Percentiles rank a stretch among this genome's conserved stretches.
Conservation (phyloP, 1,140 invertebrate species). For the Drosophila baimaii region DNA sequence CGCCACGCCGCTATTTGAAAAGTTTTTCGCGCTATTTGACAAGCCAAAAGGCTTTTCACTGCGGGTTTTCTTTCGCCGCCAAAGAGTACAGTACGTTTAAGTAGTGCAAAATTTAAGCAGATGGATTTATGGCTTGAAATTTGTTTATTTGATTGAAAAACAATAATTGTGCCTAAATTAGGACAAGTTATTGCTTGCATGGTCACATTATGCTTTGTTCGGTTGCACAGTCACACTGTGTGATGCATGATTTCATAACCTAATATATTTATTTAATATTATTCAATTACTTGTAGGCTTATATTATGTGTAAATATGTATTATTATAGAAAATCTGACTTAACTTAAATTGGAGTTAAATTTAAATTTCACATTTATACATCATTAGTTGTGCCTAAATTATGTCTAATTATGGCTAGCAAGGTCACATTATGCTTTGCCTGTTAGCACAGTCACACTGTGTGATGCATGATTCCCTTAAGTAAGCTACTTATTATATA, state of each 20-base stretch:
- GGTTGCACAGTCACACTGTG: background rate
- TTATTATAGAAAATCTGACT: too few relatives aligned
- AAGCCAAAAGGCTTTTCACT: constrained; percentile 46
- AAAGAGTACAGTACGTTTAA: constrained; percentile 16
- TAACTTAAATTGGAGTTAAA: background rate
- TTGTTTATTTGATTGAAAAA: background rate
- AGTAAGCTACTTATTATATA: too few relatives aligned
- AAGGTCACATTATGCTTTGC: too few relatives aligned
- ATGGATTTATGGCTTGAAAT: background rate
- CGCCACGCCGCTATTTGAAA: constrained; percentile 50
- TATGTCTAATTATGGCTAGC: background rate
- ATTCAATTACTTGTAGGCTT: too few relatives aligned
- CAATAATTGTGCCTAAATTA: background rate
- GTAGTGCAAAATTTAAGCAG: background rate
- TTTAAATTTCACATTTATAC: background rate
- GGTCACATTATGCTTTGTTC: background rate
- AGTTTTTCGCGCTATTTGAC: constrained; percentile 75
- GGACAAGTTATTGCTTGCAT: background rate
- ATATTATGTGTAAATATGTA: too few relatives aligned
- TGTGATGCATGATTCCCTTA: too few relatives aligned
- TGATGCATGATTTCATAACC: too few relatives aligned
- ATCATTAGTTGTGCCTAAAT: background rate
- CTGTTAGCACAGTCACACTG: too few relatives aligned
- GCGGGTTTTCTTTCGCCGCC: constrained; percentile 25
- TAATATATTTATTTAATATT: too few relatives aligned